These are phyloP conservation scores for Oeneis ivallda DNA, from an alignment of 2,888 invertebrate species.

Conservation along the genomic window DNA sequence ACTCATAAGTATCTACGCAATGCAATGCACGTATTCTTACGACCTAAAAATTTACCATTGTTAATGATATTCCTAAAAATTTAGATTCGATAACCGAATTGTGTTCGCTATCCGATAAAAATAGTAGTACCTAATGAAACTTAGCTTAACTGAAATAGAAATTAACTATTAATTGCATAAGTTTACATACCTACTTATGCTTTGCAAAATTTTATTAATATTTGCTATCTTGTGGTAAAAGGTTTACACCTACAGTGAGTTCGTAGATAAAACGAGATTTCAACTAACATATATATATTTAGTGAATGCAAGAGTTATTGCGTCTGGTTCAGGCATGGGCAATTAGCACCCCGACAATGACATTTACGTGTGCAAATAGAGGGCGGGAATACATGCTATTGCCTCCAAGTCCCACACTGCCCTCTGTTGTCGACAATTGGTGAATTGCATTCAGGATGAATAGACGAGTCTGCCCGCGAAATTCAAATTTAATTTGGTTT, in stretches of 20 bases:
- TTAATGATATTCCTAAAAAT: too few species aligned
- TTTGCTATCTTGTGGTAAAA: background rate
- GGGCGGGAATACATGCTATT: constrained; percentile 41
- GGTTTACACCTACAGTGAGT: background rate
- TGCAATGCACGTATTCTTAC: too few species aligned
- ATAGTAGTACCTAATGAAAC: background rate
- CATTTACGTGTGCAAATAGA: constrained; percentile 77
- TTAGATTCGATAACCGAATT: background rate
- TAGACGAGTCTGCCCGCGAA: too few species aligned
- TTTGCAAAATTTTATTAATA: too few species aligned
- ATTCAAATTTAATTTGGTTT: too few species aligned
- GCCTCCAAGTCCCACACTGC: constrained; percentile 38
- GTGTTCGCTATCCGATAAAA: background rate
- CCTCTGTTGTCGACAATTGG: constrained; percentile 21
- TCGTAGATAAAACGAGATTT: constrained; percentile 6
- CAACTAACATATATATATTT: constrained; percentile 9
- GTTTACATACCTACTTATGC: too few species aligned
- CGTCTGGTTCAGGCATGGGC: constrained; percentile 45
- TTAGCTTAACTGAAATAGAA: background rate
- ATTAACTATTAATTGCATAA: too few species aligned
- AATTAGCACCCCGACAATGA: constrained; percentile 76
- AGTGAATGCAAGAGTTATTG: constrained; percentile 26
- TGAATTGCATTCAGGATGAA: constrained; percentile 3
- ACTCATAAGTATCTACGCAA: too few species aligned
- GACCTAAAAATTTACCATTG: too few species aligned